Conservation (phyloP, 2,888 invertebrate genomes). For the Xanthorhoe designata region DNA sequence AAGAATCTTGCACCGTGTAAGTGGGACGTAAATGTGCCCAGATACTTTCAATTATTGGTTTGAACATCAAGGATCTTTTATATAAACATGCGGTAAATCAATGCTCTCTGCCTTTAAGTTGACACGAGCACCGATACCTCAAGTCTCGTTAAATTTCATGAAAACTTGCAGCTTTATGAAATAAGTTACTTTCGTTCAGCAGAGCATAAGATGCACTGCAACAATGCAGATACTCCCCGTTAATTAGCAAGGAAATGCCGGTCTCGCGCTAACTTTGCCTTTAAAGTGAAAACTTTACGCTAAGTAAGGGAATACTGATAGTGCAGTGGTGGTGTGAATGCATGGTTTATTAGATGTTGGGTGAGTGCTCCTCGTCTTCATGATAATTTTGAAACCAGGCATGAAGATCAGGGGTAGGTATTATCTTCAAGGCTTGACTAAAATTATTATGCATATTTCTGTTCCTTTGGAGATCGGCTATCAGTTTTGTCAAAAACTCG, state of each 20-base stretch:
- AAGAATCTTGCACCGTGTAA: too few relatives aligned
- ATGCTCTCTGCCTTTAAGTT: neutral
- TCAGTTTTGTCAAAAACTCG: too few relatives aligned
- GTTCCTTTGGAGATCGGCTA: too few relatives aligned
- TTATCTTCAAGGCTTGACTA: neutral
- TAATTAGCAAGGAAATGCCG: constrained; percentile 70
- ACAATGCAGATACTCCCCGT: constrained; percentile 65
- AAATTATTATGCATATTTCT: too few relatives aligned
- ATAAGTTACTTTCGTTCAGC: constrained; percentile 55
- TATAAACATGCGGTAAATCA: neutral
- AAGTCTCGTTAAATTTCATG: neutral
- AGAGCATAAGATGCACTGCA: constrained; percentile 53
- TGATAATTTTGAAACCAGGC: too few relatives aligned
- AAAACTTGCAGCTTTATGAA: constrained; percentile 26
- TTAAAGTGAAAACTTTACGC: constrained; percentile 47
- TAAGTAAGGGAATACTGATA: constrained; percentile 28
- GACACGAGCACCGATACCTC: neutral
- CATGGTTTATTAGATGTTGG: constrained; percentile 19
- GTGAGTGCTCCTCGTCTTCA: neutral
- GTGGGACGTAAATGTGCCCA: too few relatives aligned
- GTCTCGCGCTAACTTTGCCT: constrained; percentile 57
- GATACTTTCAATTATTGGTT: too few relatives aligned
- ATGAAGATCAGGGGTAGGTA: too few relatives aligned
- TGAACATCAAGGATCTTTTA: too few relatives aligned
- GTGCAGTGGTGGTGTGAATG: constrained; percentile 16